A percentile compares a stretch with the other conserved stretches of the same genome.
Conservation (phyloP, 2,888 invertebrate species). For the Catocala fraxini region DNA sequence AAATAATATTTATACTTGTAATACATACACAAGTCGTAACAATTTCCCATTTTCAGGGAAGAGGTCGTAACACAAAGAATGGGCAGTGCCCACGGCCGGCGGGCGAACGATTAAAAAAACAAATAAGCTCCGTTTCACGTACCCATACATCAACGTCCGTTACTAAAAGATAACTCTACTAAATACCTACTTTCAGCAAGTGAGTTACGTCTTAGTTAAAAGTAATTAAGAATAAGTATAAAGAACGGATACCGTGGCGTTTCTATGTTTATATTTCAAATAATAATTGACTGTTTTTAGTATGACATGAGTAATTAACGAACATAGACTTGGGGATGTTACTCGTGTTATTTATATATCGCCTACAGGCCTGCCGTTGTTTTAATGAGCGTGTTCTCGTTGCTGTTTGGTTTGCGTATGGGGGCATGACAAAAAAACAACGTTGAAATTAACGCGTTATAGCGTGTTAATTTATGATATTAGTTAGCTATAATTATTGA, state of each 20-base stretch:
- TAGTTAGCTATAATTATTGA: conserved; percentile 23
- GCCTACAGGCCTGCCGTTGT: conserved; percentile 53
- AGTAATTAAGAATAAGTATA: conserved; percentile 85
- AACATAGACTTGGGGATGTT: conserved; percentile 67
- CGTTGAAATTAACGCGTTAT: conserved; percentile 27
- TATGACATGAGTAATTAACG: conserved; percentile 74
- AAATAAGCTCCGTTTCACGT: conserved; percentile 68
- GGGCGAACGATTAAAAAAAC: conserved; percentile 61
- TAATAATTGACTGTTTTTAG: conserved; percentile 79
- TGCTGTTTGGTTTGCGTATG: conserved; percentile 48
- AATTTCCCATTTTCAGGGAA: conserved; percentile 28
- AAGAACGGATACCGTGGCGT: conserved; percentile 70
- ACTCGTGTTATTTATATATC: conserved; percentile 65
- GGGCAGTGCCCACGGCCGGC: conserved; percentile 48
- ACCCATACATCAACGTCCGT: conserved; percentile 80
- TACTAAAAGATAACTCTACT: conserved; percentile 72
- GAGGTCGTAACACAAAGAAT: conserved; percentile 32
- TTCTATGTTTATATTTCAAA: conserved; percentile 61
- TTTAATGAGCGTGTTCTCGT: conserved; percentile 58
- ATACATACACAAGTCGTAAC: neutral
- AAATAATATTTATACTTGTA: too few species aligned
- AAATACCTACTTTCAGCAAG: conserved; percentile 80
- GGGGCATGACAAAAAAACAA: conserved; percentile 31
- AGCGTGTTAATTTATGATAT: conserved; percentile 20
- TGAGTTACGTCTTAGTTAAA: conserved; percentile 85